Conservation (phyloP, 2,113 vertebrate genomes). For the Nothocercus julius region DNA sequence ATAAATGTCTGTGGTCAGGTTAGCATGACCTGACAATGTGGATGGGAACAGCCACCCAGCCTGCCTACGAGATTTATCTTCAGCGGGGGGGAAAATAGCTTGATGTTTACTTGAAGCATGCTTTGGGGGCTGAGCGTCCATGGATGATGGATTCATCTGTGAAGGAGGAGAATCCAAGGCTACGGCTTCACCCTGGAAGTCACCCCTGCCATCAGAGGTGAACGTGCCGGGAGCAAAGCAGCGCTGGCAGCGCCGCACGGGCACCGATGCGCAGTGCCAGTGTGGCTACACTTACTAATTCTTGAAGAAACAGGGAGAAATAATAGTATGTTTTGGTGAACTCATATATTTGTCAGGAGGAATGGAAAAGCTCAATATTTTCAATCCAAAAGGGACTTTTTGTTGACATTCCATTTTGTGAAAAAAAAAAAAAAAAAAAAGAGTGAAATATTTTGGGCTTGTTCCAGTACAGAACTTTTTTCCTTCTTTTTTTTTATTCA, state of each 20-base stretch:
- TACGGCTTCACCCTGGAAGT: not conserved
- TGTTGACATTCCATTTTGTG: not conserved
- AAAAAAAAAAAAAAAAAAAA: not conserved
- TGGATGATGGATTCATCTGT: not conserved
- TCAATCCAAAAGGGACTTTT: not conserved
- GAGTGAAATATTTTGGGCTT: not conserved
- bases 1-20: constrained; percentile 26
- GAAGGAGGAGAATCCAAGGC: not conserved
- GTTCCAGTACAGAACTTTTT: not conserved
- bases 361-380: constrained; percentile 27
- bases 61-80: not conserved
- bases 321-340: not conserved
- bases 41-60: not conserved
- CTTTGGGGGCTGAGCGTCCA: not conserved
- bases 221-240: not conserved
- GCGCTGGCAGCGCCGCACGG: accelerated
- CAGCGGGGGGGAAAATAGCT: not conserved
- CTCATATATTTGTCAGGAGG: not conserved
- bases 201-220: not conserved
- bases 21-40: constrained; percentile 43
- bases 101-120: not conserved
- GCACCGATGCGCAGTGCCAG: not conserved
- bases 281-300: accelerated
- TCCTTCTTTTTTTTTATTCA: not conserved
- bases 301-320: not conserved